Base-by-base conservation (phyloP, 2,888 invertebrate genomes). In the Ethmia dodecea region DNA sequence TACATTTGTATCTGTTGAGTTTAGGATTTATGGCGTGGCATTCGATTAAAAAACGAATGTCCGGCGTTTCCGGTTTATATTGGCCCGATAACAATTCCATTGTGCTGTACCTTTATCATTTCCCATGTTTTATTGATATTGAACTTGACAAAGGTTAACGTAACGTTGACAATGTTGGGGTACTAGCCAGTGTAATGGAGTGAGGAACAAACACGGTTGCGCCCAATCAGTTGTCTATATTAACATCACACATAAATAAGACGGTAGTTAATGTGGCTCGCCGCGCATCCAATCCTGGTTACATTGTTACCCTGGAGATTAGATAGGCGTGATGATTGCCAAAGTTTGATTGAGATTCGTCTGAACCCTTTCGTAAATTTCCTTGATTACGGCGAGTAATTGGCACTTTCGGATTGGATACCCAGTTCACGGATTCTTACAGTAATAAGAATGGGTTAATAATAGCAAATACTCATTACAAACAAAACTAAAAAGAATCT, bases 321-420 rank as follows among this genome's bases (percentile, higher is more conserved):
- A 77, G 76, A 74, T 74, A 73, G 72, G 69, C 72, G 72, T 74
- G 74, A 77, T 83, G 79, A 83, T 83, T 80, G 73, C 69, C 56
- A 77, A 83, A 83, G 67, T 83, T 83, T 83, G 81, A 83, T 80
- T 83, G 80, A 80, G 75, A 65, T 56, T 59, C 63, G 62, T 62
- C 60, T 63, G 61, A 70, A 76, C 72, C 77, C 77, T 76, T 80
- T 74, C 63, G 62, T 60, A 67, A 63, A 66, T 69, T 64, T 67
- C 61, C 68, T 71, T 75, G 65, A 77, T 79, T 76, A 72, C 64
- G 54, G 61, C 61, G 62, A 57, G 67, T 76, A 75, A 79, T 76
- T 76, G 74, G 66, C 55, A 48, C 53, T 55, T 55, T 55, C 52
- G 61, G 64, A 64, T 67, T 58, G 65, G 53, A 54, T 60, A 52